Base-by-base conservation (phyloP, 2,888 invertebrate genomes). In the Sinohyriopsis cumingii region DNA sequence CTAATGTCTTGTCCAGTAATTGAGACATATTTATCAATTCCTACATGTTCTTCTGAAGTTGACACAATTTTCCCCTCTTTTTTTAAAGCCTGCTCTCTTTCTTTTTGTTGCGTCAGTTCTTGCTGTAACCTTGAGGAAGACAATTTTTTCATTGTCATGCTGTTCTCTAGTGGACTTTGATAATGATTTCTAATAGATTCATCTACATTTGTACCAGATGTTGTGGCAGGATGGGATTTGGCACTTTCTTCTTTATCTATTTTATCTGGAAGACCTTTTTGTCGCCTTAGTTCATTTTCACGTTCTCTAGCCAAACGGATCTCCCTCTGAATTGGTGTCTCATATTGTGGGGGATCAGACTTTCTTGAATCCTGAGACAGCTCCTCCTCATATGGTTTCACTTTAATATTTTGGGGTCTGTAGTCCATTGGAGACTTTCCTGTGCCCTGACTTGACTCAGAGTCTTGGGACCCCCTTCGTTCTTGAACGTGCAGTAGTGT, bases 61-160 rank as follows among this genome's bases (percentile, higher is more conserved):
- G 92, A 92, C 80, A 90, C 90, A 73, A 92, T 92, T 81, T 90
- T 91, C 19, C 92, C 92, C 75, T 93, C 93, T 83, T 93, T 93
- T 81, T 93, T 92, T 82, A 96, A 93, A 87, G 95, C 95, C 86
- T 94, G 93, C 90, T 97, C 97, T 79, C 96, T 92, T 86, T 95
- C 94, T 67, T 94, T 94, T 73, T 95, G 95, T 91, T 95, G 95
- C 85, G 94, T 94, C 84, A 97, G 96, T 92, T 97, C 96, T 87
- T 94, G 93, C 91, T 96, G 96, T 89, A 97, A 95, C 89, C 95
- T 93, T 78, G 90, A 91, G 28, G 92, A 91, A 22, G 92, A 92
- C 86, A 89, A 80, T 67, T 86, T 84, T 76, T 87, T 87, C 80
- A 89, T 86, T n/a, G 81, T 80, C 59, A 67, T 66, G 4, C 64